A percentile compares a stretch with the other conserved stretches of the same genome.
phyloP scores from a whole-genome alignment of 1,140 invertebrate genomes.

The Archivesica marissinica region DNA sequence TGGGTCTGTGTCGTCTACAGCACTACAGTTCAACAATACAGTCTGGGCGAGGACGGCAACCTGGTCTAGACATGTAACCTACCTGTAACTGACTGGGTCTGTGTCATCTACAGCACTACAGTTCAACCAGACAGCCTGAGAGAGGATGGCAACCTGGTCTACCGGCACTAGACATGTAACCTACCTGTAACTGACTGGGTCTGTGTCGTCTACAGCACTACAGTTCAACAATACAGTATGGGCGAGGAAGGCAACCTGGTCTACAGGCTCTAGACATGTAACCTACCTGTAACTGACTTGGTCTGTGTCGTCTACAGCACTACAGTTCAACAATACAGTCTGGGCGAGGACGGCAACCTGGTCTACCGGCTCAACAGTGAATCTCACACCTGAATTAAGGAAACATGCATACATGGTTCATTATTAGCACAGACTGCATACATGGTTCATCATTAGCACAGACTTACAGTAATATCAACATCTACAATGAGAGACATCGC shows the following conservation, averaged over 20 bases:
- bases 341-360: constrained; percentile 8
- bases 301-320: background rate
- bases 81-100: constrained; percentile 18
- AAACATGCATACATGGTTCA: background rate
- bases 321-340: constrained; percentile 3
- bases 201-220: background rate
- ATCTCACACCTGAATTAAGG: constrained; percentile 13
- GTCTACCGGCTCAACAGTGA: constrained; percentile 19
- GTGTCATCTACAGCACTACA: constrained; percentile 20
- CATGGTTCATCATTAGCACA: no score
- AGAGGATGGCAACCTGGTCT: constrained; percentile 3
- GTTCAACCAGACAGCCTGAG: background rate
- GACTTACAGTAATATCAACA: no score
- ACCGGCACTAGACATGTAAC: background rate
- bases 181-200: background rate
- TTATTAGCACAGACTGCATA: no score
- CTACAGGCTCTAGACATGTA: background rate
- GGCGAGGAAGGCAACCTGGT: background rate
- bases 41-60: constrained; percentile 17
- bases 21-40: constrained; percentile 2
- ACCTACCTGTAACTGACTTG: constrained; percentile 18
- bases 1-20: background rate
- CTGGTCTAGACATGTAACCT: background rate
- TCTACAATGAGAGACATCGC: no score
- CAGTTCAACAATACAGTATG: background rate